These are phyloP conservation scores for Rotaria macrura DNA, from an alignment of 2,888 invertebrate genomes.

Conservation along the genomic window DNA sequence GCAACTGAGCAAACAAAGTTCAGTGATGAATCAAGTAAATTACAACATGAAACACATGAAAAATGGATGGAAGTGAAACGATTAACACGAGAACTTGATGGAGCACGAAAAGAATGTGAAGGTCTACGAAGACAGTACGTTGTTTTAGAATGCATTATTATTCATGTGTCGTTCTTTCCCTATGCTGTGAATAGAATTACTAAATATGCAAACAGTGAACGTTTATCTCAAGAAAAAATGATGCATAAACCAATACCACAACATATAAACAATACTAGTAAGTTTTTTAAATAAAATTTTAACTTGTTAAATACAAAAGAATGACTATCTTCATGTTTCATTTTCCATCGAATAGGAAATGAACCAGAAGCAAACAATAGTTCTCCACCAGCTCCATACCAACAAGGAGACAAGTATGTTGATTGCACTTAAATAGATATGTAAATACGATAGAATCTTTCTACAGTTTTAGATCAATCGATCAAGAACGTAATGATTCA, in stretches of 20 bases:
- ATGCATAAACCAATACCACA: slow-evolving; percentile 3
- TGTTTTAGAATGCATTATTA: too few relatives aligned
- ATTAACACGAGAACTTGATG: not conserved
- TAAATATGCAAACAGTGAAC: slow-evolving; percentile 14
- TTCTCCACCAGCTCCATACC: not conserved
- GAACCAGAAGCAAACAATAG: not conserved
- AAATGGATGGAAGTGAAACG: slow-evolving; percentile 10
- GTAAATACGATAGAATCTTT: not conserved
- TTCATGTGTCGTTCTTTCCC: too few relatives aligned
- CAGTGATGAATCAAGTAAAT: not conserved
- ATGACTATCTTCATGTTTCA: too few relatives aligned
- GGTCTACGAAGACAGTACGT: not conserved
- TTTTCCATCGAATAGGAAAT: not conserved
- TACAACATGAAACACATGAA: not conserved
- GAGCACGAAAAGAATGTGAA: not conserved
- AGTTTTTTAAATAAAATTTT: too few relatives aligned
- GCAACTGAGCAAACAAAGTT: not conserved
- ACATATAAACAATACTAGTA: not conserved
- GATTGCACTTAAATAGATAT: not conserved
- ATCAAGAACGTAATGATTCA: not conserved
- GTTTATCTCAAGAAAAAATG: not conserved
- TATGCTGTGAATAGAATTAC: not conserved
- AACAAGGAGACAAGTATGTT: not conserved
- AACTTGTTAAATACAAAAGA: too few relatives aligned
- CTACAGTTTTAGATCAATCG: not conserved